A percentile compares a stretch with the other conserved stretches of the same genome.
These are phyloP conservation scores for Lethocerus indicus DNA, from an alignment of 1,140 invertebrate species.

Conservation along the genomic window DNA sequence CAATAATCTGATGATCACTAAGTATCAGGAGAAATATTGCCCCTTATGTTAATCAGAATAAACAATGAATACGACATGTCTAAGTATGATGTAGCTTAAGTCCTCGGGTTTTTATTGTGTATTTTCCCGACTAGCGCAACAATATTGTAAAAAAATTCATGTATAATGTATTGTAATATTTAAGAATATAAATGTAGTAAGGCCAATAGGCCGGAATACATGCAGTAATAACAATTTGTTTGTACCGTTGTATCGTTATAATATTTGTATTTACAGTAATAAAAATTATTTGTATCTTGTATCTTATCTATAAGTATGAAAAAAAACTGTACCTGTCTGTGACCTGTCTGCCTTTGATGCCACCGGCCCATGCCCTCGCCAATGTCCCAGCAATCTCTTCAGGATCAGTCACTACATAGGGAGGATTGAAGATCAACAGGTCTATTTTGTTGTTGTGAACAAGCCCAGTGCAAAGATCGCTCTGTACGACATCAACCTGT, in stretches of 20 bases:
- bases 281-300: background rate
- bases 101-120: too few species aligned
- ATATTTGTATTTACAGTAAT: background rate
- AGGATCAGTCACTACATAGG: conserved; percentile 80
- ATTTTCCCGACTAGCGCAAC: too few species aligned
- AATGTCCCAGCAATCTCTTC: conserved; percentile 43
- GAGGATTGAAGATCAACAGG: conserved; percentile 90
- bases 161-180: background rate
- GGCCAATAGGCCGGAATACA: background rate
- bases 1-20: too few species aligned
- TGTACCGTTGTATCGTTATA: background rate
- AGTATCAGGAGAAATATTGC: too few species aligned
- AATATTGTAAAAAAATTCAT: background rate
- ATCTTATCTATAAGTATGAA: background rate
- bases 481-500: conserved; percentile 41
- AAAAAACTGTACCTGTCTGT: conserved; percentile 36
- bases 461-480: conserved; percentile 42
- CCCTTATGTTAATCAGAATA: too few species aligned
- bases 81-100: too few species aligned
- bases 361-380: conserved; percentile 69
- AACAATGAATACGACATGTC: too few species aligned
- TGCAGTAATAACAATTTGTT: background rate
- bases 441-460: conserved; percentile 39
- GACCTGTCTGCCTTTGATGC: conserved; percentile 55
- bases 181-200: background rate